Percentiles rank a stretch among this genome's conserved stretches.
Evolutionary conservation across 2,113 vertebrate species (phyloP).

Genomic region (Micromys minutus): DNA sequence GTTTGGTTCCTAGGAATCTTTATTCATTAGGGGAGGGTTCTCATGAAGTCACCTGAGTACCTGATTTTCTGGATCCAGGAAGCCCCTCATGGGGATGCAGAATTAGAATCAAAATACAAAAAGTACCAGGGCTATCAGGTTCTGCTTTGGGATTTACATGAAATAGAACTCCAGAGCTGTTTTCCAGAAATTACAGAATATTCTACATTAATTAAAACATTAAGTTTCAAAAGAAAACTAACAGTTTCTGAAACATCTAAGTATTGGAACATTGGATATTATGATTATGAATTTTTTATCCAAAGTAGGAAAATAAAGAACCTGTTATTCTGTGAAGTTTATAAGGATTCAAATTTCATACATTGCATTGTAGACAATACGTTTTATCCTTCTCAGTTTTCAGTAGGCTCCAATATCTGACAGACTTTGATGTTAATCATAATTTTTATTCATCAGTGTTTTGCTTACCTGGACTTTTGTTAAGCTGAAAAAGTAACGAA

Average conservation of each 20-base stretch:
- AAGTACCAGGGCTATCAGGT: no score
- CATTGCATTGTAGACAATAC: not conserved
- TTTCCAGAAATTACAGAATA: not conserved
- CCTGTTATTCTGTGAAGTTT: constrained; percentile 2
- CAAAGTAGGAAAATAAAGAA: not conserved
- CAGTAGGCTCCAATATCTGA: not conserved
- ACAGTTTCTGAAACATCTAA: not conserved
- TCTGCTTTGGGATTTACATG: not conserved
- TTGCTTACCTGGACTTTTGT: not conserved
- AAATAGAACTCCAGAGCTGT: not conserved
- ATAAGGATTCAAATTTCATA: not conserved
- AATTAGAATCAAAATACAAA: no score
- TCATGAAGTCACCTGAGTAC: no score
- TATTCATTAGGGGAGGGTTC: no score
- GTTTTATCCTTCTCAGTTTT: not conserved
- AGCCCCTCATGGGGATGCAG: no score
- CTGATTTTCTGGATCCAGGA: no score
- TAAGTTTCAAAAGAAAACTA: not conserved
- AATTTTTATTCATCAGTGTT: not conserved
- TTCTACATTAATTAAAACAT: not conserved
- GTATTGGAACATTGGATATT: not conserved
- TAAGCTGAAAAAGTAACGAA: not conserved
- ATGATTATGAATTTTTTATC: not conserved
- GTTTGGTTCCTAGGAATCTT: no score
- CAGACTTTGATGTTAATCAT: not conserved